Percentiles rank a stretch among this genome's conserved stretches.
phyloP scores from a whole-genome alignment of 2,113 vertebrate species.

The Anoplopoma fimbria region DNA sequence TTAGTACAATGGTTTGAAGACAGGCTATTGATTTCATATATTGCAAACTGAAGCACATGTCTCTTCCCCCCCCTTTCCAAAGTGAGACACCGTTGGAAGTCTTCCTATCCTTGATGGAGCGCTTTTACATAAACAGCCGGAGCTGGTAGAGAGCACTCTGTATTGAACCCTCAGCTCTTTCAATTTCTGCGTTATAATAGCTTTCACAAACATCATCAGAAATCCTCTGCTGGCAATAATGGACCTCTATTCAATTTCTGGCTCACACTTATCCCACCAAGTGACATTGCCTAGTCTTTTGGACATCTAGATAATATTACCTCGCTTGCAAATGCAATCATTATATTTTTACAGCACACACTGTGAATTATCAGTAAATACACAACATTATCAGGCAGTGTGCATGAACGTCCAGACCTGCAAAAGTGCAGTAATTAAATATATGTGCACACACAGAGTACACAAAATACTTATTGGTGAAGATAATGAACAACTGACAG shows the following conservation, averaged over 20 bases:
- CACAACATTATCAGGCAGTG: conserved; percentile 11
- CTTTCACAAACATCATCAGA: conserved; percentile 80
- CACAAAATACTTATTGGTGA: conserved; percentile 7
- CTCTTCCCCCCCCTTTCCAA: conserved; percentile 1
- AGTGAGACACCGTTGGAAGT: conserved; percentile 25
- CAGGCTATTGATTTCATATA: conserved; percentile 17
- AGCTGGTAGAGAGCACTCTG: conserved; percentile 48
- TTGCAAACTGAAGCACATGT: conserved; percentile 24
- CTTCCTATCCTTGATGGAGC: conserved; percentile 42
- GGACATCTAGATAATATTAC: conserved; percentile 66
- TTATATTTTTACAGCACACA: conserved; percentile 50
- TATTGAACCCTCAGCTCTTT: conserved; percentile 71
- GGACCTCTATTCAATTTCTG: conserved; percentile 64
- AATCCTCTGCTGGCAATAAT: conserved; percentile 72
- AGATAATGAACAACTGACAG: background rate
- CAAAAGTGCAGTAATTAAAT: conserved; percentile 36
- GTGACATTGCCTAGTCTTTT: conserved; percentile 58
- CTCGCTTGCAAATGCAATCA: conserved; percentile 56
- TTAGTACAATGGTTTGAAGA: conserved; percentile 6
- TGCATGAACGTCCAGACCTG: conserved; percentile 8
- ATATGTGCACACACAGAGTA: background rate
- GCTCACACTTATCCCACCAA: conserved; percentile 58
- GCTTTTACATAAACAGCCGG: conserved; percentile 62
- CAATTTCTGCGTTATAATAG: conserved; percentile 72
- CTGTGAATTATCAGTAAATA: conserved; percentile 57